Percentiles rank a stretch among this genome's conserved stretches.
Conservation (phyloP, 2,888 invertebrate species). For the Melikaiella ostensackeni region DNA sequence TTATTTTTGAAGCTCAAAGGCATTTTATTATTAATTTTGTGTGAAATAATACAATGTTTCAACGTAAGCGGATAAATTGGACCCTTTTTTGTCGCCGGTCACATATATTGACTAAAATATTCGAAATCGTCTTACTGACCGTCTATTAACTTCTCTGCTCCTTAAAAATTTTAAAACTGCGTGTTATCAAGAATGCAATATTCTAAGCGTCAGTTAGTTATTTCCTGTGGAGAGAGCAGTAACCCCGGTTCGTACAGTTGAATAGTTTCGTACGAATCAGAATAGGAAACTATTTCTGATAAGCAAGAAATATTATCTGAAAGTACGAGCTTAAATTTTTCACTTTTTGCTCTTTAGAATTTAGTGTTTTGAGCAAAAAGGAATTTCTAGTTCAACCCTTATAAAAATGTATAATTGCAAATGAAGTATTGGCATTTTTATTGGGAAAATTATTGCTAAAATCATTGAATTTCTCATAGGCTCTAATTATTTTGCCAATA, state of each 20-base stretch:
- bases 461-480: too few species aligned
- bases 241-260: neutral
- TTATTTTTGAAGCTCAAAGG: slow-evolving; percentile 25
- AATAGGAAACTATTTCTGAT: neutral
- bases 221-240: neutral
- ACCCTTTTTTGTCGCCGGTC: too few species aligned
- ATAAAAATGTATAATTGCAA: too few species aligned
- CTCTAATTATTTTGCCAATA: too few species aligned
- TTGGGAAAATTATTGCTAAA: too few species aligned
- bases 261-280: neutral
- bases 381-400: too few species aligned
- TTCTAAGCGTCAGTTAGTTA: neutral
- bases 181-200: neutral
- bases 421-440: too few species aligned
- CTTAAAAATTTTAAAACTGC: neutral
- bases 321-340: neutral
- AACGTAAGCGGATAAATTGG: too few species aligned
- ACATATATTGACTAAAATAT: neutral
- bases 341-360: neutral
- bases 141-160: neutral
- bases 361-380: too few species aligned
- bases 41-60: too few species aligned
- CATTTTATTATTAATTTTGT: too few species aligned
- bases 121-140: neutral
- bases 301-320: neutral